Evolutionary conservation across 2,888 invertebrate species (phyloP).

Genomic region (Tiliacea citrago): DNA sequence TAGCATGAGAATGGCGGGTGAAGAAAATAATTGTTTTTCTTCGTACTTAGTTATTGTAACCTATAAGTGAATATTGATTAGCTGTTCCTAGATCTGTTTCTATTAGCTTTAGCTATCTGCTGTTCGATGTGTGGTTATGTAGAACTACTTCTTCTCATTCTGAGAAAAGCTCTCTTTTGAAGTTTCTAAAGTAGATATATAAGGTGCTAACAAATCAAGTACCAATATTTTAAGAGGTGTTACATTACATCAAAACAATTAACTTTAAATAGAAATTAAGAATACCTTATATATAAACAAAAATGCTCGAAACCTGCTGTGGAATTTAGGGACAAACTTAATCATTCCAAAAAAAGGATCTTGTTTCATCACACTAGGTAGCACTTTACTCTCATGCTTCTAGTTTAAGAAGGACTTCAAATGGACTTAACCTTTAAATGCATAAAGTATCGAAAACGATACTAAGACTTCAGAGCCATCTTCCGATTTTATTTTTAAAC

Average conservation of each 20-base stretch:
- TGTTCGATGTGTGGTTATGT: not conserved
- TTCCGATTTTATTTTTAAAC: too few species aligned
- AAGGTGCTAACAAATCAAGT: too few species aligned
- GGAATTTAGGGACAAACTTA: not conserved
- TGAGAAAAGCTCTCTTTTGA: not conserved
- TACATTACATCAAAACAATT: too few species aligned
- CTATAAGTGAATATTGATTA: conserved; percentile 49
- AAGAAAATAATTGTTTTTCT: conserved; percentile 64
- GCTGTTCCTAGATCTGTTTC: conserved; percentile 43
- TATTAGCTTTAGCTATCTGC: conserved; percentile 27
- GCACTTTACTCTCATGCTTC: not conserved
- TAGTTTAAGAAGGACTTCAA: not conserved
- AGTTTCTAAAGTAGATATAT: not conserved
- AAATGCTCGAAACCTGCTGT: not conserved
- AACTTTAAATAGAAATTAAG: too few species aligned
- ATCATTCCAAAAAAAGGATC: rapidly evolving
- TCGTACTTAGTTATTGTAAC: conserved; percentile 57
- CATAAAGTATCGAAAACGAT: too few species aligned
- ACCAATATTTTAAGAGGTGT: too few species aligned
- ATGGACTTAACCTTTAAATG: not conserved
- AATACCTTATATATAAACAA: not conserved
- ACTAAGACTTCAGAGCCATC: too few species aligned
- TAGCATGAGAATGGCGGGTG: conserved; percentile 53
- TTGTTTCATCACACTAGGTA: not conserved
- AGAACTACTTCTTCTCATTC: not conserved